phyloP scores from a whole-genome alignment of 2,888 invertebrate genomes.

The Hipparchia semele region DNA sequence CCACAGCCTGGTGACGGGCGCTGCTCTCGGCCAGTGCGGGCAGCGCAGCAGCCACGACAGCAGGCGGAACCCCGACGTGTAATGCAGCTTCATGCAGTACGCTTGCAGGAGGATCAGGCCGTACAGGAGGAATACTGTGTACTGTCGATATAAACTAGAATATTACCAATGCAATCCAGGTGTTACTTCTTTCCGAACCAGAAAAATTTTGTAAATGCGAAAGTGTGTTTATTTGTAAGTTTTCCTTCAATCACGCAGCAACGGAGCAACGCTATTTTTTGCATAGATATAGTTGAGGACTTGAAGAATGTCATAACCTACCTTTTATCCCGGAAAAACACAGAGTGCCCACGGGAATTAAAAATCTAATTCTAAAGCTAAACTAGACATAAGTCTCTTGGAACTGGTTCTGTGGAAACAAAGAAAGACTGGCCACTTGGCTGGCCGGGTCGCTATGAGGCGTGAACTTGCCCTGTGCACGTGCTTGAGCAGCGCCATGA shows the following conservation, averaged over 20 bases:
- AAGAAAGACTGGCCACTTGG: no score
- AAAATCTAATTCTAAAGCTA: no score
- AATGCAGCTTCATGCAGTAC: conserved; percentile 76
- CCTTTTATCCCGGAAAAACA: no score
- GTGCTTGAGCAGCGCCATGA: conserved; percentile 66
- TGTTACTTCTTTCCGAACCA: no score
- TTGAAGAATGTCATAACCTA: no score
- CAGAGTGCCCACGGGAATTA: no score
- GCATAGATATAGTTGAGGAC: no score
- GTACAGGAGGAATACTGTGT: conserved; percentile 67
- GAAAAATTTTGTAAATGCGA: neutral
- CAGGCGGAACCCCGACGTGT: conserved; percentile 69
- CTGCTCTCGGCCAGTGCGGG: conserved; percentile 64
- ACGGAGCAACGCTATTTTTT: no score
- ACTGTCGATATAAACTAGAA: conserved; percentile 46
- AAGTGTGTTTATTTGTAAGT: neutral
- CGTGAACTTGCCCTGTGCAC: conserved; percentile 63
- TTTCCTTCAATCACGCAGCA: neutral
- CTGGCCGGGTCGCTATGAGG: no score
- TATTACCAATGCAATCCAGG: neutral
- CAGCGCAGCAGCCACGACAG: conserved; percentile 62
- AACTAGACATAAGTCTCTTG: no score
- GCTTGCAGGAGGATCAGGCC: conserved; percentile 69
- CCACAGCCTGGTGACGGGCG: conserved; percentile 59
- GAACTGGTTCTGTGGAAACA: no score